Conservation (phyloP, 2,113 vertebrate genomes). For the Phodopus roborovskii region DNA sequence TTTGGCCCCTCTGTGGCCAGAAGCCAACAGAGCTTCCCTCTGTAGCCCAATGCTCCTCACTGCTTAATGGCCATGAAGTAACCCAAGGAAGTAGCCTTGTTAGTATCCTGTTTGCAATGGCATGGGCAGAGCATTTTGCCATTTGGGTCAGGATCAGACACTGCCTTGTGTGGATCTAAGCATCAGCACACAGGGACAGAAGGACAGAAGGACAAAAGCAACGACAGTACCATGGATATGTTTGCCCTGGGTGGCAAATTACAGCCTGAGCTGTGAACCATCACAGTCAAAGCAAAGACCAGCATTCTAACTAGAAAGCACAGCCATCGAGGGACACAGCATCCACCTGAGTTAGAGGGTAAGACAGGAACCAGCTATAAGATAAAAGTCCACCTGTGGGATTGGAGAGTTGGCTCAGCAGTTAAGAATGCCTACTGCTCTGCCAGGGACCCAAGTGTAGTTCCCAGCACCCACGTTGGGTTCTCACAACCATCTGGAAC, state of each 20-base stretch:
- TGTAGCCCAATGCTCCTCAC: neutral
- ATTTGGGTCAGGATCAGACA: slow-evolving; percentile 45
- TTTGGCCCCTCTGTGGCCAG: neutral
- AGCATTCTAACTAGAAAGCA: neutral
- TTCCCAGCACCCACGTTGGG: neutral
- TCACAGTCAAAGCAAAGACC: neutral
- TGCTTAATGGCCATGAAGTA: neutral
- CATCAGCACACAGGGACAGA: neutral
- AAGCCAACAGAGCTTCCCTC: neutral
- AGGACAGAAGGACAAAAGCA: neutral
- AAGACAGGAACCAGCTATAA: neutral
- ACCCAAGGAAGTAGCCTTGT: neutral
- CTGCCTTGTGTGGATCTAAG: neutral
- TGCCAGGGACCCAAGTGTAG: neutral
- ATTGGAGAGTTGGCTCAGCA: neutral
- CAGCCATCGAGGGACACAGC: neutral
- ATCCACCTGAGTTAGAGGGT: neutral
- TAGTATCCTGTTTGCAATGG: neutral
- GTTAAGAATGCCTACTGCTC: too few relatives aligned
- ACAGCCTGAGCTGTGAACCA: neutral
- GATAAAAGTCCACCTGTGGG: neutral
- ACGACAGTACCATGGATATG: neutral
- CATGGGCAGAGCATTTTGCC: neutral
- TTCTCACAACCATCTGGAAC: neutral
- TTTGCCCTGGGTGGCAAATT: neutral